phyloP scores from a whole-genome alignment of 2,797 vertebrate genomes.

The Ficedula albicollis region DNA sequence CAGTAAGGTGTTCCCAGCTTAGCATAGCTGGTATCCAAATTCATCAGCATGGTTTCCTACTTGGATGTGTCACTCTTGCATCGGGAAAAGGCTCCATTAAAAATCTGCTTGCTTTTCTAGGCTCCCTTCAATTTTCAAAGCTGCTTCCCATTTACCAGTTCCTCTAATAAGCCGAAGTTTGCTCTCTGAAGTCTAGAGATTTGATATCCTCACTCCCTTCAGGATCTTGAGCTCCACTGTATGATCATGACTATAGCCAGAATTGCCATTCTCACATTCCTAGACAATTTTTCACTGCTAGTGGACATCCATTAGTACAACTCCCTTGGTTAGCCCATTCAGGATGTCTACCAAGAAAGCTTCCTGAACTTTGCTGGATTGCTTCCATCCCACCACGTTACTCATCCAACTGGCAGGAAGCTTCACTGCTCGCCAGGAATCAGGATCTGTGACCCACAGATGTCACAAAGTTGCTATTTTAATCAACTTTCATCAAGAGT shows the following conservation, averaged over 20 bases:
- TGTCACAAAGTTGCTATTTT: neutral
- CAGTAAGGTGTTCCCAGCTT: neutral
- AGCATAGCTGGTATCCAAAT: neutral
- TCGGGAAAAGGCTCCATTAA: neutral
- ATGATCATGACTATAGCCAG: neutral
- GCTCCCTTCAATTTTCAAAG: neutral
- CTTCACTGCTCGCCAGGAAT: neutral
- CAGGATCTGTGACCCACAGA: neutral
- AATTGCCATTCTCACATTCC: neutral
- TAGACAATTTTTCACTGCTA: neutral
- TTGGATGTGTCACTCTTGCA: neutral
- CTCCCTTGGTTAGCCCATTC: accelerated
- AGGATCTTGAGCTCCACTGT: neutral
- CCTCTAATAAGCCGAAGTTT: neutral
- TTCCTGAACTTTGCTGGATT: neutral
- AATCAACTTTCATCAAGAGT: neutral
- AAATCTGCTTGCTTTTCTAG: neutral
- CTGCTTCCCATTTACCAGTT: neutral
- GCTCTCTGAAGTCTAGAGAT: neutral
- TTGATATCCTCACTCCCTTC: neutral
- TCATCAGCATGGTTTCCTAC: neutral
- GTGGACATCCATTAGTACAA: neutral
- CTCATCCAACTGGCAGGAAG: neutral
- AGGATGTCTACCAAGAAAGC: neutral
- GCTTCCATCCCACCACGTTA: neutral